Evolutionary conservation across 2,888 invertebrate genomes (phyloP).

Genomic region (Eristalinus sepulchralis): DNA sequence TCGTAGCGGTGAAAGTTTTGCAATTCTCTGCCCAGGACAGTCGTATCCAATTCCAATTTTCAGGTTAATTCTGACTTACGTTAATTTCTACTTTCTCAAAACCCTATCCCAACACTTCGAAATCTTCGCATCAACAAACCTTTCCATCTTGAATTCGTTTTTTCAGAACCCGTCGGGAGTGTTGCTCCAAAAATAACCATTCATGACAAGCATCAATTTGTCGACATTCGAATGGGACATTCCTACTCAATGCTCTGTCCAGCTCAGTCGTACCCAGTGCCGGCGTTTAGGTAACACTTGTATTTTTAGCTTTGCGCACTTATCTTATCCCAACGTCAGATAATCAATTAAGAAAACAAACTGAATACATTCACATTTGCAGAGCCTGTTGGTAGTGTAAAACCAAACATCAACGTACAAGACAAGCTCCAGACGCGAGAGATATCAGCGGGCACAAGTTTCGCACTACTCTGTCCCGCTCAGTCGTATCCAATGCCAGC

Average conservation of each 20-base stretch:
- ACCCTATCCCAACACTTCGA: slow-evolving; percentile 50
- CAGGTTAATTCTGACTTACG: slow-evolving; percentile 82
- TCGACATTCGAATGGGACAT: slow-evolving; percentile 75
- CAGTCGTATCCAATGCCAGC: slow-evolving; percentile 89
- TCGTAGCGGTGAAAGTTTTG: slow-evolving; percentile 50
- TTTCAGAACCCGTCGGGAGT: slow-evolving; percentile 81
- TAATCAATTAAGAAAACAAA: slow-evolving; percentile 33
- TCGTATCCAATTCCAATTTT: slow-evolving; percentile 88
- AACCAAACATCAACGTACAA: slow-evolving; percentile 86
- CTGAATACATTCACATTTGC: slow-evolving; percentile 59
- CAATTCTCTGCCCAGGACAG: slow-evolving; percentile 86
- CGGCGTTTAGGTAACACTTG: slow-evolving; percentile 68
- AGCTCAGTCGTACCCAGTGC: slow-evolving; percentile 86
- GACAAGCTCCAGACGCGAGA: slow-evolving; percentile 84
- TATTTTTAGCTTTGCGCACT: neutral
- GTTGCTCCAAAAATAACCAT: slow-evolving; percentile 84
- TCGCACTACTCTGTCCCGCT: slow-evolving; percentile 87
- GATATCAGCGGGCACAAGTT: slow-evolving; percentile 81
- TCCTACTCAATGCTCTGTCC: slow-evolving; percentile 86
- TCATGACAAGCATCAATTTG: slow-evolving; percentile 80
- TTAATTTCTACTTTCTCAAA: neutral
- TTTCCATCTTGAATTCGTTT: neutral
- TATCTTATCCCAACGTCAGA: slow-evolving; percentile 59
- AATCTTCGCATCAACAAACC: neutral
- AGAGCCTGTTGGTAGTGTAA: slow-evolving; percentile 83